A percentile compares a stretch with the other conserved stretches of the same genome.
These are phyloP conservation scores for Bombus soroeensis DNA, from an alignment of 1,140 invertebrate genomes.

Conservation along the genomic window DNA sequence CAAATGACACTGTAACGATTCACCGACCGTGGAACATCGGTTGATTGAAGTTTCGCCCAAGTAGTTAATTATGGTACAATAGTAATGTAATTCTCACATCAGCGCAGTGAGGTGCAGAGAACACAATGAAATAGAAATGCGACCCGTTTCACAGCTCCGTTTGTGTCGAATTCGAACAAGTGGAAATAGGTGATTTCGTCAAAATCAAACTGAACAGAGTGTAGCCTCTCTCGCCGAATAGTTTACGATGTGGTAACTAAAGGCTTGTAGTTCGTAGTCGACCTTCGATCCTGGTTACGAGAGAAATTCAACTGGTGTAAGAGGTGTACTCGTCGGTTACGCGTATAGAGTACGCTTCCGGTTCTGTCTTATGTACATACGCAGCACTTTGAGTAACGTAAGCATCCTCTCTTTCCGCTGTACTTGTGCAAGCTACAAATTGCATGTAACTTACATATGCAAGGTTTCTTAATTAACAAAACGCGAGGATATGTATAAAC, in stretches of 20 bases:
- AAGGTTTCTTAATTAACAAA: conserved; percentile 19
- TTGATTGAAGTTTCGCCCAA: neutral
- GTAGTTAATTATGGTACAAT: conserved; percentile 23
- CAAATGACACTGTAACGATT: neutral
- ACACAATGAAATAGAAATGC: conserved; percentile 43
- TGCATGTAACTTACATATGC: neutral
- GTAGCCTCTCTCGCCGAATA: neutral
- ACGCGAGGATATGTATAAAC: neutral
- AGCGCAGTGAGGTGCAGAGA: neutral
- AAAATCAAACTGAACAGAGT: conserved; percentile 6
- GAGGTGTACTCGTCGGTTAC: neutral
- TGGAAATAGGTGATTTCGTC: conserved; percentile 18
- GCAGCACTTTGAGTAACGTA: neutral
- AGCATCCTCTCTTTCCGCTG: neutral
- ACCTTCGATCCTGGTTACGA: conserved; percentile 22
- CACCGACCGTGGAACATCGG: neutral
- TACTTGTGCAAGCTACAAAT: conserved; percentile 7
- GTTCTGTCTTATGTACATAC: neutral
- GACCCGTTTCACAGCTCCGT: conserved; percentile 41
- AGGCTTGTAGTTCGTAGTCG: conserved; percentile 11
- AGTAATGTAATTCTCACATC: conserved; percentile 30
- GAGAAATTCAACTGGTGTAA: conserved; percentile 41
- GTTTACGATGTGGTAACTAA: conserved; percentile 4
- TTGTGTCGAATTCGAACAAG: neutral
- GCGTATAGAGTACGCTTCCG: neutral